Conservation (phyloP, 2,113 vertebrate species). For the Vidua macroura region DNA sequence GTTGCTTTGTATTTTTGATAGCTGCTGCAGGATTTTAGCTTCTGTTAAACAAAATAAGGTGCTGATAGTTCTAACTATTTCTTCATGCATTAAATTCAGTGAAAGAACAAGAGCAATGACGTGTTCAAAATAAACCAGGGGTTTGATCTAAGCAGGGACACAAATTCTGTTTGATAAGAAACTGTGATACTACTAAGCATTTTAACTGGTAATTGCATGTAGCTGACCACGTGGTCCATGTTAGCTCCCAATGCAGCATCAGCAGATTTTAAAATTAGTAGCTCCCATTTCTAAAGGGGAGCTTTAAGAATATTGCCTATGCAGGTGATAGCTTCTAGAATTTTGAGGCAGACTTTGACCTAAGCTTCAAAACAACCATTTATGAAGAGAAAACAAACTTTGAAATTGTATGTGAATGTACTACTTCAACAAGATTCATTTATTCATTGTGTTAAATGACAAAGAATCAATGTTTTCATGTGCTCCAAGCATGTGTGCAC, state of each 20-base stretch:
- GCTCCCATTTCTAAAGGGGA: background rate
- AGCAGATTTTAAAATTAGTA: background rate
- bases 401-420: background rate
- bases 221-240: background rate
- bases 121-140: background rate
- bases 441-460: background rate
- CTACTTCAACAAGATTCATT: background rate
- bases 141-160: background rate
- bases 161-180: background rate
- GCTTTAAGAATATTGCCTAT: background rate
- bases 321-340: background rate
- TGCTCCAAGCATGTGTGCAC: background rate
- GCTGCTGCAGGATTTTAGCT: conserved; percentile 78
- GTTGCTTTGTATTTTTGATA: conserved; percentile 81
- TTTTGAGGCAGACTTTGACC: background rate
- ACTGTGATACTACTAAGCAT: background rate
- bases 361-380: background rate
- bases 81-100: background rate
- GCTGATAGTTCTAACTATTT: background rate
- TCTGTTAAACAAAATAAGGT: conserved; percentile 69
- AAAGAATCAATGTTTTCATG: background rate
- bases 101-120: background rate
- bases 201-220: background rate
- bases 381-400: background rate
- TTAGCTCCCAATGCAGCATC: background rate